Conservation (phyloP, 2,113 vertebrate genomes). For the Glaucidium brasilianum region DNA sequence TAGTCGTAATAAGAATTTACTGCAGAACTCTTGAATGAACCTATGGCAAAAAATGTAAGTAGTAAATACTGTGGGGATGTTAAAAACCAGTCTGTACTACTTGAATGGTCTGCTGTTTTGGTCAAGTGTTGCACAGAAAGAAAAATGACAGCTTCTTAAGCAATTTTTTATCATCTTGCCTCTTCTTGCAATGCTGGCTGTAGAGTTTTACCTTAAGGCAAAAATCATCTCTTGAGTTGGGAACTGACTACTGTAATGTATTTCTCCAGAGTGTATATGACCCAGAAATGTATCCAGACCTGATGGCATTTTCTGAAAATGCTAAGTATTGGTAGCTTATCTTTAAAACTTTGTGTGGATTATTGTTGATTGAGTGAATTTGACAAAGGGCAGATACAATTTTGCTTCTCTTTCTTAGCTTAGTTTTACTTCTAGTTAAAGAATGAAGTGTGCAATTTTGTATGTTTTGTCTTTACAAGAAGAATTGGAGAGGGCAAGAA, state of each 20-base stretch:
- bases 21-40: neutral
- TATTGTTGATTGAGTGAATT: neutral
- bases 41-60: neutral
- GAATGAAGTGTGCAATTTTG: neutral
- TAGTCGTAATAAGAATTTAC: neutral
- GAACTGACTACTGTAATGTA: neutral
- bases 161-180: neutral
- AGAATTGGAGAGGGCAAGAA: neutral
- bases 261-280: slow-evolving; percentile 33
- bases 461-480: neutral
- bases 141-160: slow-evolving; percentile 12
- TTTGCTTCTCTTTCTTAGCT: neutral
- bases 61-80: neutral
- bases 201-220: slow-evolving; percentile 18
- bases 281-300: slow-evolving; percentile 28
- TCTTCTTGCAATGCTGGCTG: neutral
- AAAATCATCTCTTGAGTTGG: slow-evolving; percentile 9
- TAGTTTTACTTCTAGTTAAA: neutral
- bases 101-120: neutral
- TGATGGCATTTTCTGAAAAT: neutral
- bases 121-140: neutral
- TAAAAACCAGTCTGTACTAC: neutral
- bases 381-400: neutral
- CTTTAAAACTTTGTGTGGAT: neutral
- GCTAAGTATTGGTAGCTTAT: neutral